Conservation (phyloP, 1,140 invertebrate species). For the Branchinecta lynchi region DNA sequence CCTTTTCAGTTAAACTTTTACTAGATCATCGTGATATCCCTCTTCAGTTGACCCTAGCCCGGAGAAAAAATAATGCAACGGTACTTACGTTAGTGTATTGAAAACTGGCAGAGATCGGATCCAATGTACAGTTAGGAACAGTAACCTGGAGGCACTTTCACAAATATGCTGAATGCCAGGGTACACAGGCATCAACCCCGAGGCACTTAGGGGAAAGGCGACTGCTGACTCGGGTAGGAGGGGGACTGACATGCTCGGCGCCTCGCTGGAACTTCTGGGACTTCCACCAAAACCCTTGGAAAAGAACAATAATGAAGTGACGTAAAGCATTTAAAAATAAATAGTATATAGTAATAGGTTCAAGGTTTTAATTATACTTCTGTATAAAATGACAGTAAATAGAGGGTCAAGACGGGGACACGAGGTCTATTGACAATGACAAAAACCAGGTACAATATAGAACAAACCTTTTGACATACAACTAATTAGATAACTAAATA, state of each 20-base stretch:
- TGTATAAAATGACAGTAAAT: background rate
- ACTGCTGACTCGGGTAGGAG: constrained; percentile 49
- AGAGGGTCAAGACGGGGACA: background rate
- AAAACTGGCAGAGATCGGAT: constrained; percentile 65
- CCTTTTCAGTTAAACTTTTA: no score
- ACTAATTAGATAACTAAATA: no score
- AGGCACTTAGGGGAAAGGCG: constrained; percentile 62
- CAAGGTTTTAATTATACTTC: background rate
- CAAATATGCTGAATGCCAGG: constrained; percentile 78
- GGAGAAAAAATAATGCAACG: no score
- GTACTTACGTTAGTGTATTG: constrained; percentile 49
- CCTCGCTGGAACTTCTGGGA: constrained; percentile 26
- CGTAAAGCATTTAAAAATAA: background rate
- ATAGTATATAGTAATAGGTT: background rate
- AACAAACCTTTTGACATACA: no score
- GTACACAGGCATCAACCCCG: constrained; percentile 59
- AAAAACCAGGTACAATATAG: no score
- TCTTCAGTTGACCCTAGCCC: no score
- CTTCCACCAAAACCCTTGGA: background rate
- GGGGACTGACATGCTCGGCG: constrained; percentile 36
- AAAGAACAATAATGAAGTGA: background rate
- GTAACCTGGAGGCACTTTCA: constrained; percentile 70
- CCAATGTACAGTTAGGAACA: constrained; percentile 80
- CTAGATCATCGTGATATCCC: no score
- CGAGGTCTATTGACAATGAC: background rate